Base-by-base conservation (phyloP, 2,888 invertebrate genomes). In the Scelioninae gen. 2 region DNA sequence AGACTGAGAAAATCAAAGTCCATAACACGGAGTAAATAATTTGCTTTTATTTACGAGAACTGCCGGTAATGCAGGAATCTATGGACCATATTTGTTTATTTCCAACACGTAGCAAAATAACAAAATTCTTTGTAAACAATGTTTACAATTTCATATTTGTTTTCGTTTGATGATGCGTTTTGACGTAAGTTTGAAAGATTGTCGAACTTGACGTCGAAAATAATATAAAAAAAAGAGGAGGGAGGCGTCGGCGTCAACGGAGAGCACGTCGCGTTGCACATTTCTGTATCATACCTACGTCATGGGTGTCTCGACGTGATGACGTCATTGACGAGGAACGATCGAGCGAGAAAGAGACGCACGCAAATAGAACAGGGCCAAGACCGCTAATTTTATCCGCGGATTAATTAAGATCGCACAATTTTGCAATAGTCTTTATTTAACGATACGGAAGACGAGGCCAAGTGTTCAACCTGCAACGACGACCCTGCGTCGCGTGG, bases 341-440 rank as follows among this genome's bases (percentile, higher is more conserved):
- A 63, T 31, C 1, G 35, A 37, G 63, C 50, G 50, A 15, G 50
- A 61, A 43, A 80, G 50, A 80, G 77, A 71, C 46, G 55, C 76
- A 81, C 80, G 58, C 70, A 76, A 83, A 84, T 83, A 83, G 83
- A 81, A 82, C 79, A 78, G 78, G 80, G 80, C 81, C 76, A 80
- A 78, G 77, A 75, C 55, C 77, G 79, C 82, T 84, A 82, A 84
- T 84, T 84, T 82, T 83, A 83, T 79, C 80, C 71, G 55, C 70
- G 80, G 77, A 80, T 84, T 84, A 85, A 85, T 85, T 83, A 84
- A 80, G 80, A 81, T 79, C 77, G 78, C 78, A 75, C 78, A 82
- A 82, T 83, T 82, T 83, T 80, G 81, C 80, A 79, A 82, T 72
- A 76, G 77, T 77, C 78, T 79, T 79, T 80, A 79, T 82, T 80